Percentiles rank a stretch among this genome's conserved stretches.
Conservation (phyloP, 1,140 invertebrate species). For the Apis mellifera region Amel_HAv3.1 CM009935.2:11507001-11507500, state of each 20-base stretch:
- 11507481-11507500: no score
- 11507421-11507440: no score
- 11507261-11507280: not conserved
- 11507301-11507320: not conserved
- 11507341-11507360: conserved; percentile 5
- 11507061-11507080: not conserved
- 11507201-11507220: conserved; percentile 1
- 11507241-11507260: not conserved
- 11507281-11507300: no score
- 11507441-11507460: no score
- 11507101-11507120: not conserved
- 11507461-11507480: no score
- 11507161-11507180: not conserved
- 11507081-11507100: conserved; percentile 4
- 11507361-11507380: not conserved
- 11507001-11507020: conserved; percentile 21
- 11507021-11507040: not conserved
- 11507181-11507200: not conserved
- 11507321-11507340: not conserved
- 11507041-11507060: not conserved
- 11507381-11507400: no score
- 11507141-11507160: not conserved
- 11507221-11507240: not conserved
- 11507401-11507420: not conserved
- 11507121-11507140: conserved; percentile 7